Percentiles rank a stretch among this genome's conserved stretches.
These are phyloP conservation scores for Tipula vernalis DNA, from an alignment of 2,888 invertebrate species.

Conservation along the genomic window DNA sequence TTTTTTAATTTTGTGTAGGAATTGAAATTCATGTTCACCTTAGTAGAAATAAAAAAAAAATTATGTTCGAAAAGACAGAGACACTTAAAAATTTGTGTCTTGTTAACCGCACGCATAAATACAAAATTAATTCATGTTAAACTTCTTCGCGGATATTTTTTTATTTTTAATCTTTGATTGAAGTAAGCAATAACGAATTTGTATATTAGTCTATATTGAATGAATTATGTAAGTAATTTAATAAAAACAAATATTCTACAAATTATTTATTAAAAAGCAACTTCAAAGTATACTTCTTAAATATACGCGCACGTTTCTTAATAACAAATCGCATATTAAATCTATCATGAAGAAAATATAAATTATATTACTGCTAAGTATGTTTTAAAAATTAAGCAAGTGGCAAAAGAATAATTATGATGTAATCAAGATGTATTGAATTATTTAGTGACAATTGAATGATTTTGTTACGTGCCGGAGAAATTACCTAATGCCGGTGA, in stretches of 20 bases:
- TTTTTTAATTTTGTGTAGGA: background rate
- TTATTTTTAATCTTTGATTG: background rate
- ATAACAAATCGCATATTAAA: background rate
- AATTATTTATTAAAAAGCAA: background rate
- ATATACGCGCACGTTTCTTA: background rate
- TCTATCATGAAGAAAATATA: background rate
- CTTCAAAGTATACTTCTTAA: background rate
- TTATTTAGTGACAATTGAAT: too few relatives aligned
- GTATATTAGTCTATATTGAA: background rate
- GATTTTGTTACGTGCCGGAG: too few relatives aligned
- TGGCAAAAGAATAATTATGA: too few relatives aligned
- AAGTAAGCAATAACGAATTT: background rate
- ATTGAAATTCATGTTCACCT: background rate
- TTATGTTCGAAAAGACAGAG: background rate
- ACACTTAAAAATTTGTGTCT: background rate
- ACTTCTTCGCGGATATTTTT: background rate
- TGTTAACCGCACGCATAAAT: conserved; percentile 4
- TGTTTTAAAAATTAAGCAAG: background rate
- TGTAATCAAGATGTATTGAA: too few relatives aligned
- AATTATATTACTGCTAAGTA: background rate
- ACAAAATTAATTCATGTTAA: background rate
- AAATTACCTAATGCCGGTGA: too few relatives aligned
- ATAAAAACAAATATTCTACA: background rate
- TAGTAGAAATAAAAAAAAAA: background rate
- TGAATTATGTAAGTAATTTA: background rate